These are phyloP conservation scores for Harpegnathos saltator DNA, from an alignment of 1,140 invertebrate genomes.

Conservation along the genomic window DNA sequence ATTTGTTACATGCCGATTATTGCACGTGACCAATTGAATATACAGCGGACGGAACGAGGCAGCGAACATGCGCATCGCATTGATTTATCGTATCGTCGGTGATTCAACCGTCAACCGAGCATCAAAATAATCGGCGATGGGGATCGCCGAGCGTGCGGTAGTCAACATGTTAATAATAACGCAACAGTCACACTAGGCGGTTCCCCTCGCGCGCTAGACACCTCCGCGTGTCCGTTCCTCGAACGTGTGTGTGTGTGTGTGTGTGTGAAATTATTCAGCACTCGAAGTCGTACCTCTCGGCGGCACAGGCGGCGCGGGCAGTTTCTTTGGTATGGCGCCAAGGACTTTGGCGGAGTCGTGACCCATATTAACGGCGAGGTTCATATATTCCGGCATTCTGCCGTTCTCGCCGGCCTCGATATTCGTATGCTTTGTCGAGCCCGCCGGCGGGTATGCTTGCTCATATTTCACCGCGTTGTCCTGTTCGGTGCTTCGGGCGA, in stretches of 20 bases:
- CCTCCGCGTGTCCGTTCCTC: no score
- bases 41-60: no score
- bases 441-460: conserved; percentile 35
- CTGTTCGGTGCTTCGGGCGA: conserved; percentile 10
- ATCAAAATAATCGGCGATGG: no score
- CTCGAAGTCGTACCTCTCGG: conserved; percentile 73
- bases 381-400: conserved; percentile 80
- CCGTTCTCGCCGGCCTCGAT: conserved; percentile 65
- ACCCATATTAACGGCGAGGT: conserved; percentile 68
- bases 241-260: no score
- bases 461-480: neutral
- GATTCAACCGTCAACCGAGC: no score
- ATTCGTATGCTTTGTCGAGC: conserved; percentile 38
- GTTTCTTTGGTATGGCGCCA: conserved; percentile 75
- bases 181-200: neutral
- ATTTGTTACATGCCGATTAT: no score
- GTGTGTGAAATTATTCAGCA: conserved; percentile 6
- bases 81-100: no score
- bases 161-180: no score
- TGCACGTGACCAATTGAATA: no score
- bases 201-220: no score
- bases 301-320: conserved; percentile 80
- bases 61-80: no score
- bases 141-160: no score
- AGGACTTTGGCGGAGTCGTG: conserved; percentile 67